These are phyloP conservation scores for Punctoribates punctum DNA, from an alignment of 2,888 invertebrate genomes.

Conservation along the genomic window DNA sequence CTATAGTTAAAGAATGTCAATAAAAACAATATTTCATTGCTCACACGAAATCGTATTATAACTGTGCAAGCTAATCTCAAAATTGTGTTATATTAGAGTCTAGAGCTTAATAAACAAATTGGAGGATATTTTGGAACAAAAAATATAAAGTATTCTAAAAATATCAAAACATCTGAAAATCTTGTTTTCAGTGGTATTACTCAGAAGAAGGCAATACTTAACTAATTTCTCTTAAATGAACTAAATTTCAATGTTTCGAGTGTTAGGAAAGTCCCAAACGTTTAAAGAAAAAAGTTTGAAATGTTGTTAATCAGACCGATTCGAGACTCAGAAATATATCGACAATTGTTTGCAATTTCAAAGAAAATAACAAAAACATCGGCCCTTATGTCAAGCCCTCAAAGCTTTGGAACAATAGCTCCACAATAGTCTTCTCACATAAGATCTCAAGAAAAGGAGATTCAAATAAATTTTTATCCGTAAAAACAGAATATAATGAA, in stretches of 20 bases:
- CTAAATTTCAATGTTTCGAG: background rate
- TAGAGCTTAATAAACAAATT: too few relatives aligned
- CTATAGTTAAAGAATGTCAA: too few relatives aligned
- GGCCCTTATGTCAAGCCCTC: too few relatives aligned
- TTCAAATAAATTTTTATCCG: background rate
- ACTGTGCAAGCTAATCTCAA: too few relatives aligned
- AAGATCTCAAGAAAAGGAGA: background rate
- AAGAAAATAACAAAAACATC: background rate
- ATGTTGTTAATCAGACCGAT: conserved; percentile 21
- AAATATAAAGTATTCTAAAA: too few relatives aligned
- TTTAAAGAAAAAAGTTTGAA: background rate
- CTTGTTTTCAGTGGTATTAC: background rate
- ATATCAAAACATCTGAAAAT: background rate
- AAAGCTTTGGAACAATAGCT: too few relatives aligned
- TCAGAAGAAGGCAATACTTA: background rate
- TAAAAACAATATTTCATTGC: too few relatives aligned
- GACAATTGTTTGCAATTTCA: background rate
- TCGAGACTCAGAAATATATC: background rate
- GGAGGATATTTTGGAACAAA: too few relatives aligned
- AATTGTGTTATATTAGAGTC: too few relatives aligned
- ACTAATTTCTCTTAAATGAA: conserved; percentile 5
- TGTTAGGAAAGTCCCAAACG: conserved; percentile 16
- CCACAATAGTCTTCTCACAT: too few relatives aligned
- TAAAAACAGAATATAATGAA: conserved; percentile 1
- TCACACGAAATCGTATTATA: too few relatives aligned